Conservation (phyloP, 92 coral and sea anemone genomes). For the Montipora capitata region DNA sequence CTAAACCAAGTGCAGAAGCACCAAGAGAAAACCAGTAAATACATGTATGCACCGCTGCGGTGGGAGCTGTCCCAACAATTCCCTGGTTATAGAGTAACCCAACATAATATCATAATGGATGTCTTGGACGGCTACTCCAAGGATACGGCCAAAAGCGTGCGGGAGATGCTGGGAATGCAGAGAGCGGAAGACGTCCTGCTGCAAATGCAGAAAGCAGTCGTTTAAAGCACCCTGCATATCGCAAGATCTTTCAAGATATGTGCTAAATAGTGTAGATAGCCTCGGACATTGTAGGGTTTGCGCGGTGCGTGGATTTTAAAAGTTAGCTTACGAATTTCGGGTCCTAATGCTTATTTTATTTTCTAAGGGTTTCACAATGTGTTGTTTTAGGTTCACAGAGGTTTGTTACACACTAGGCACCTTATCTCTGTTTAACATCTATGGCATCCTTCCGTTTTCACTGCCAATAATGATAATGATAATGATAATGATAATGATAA, state of each 20-base stretch:
- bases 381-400: too few species aligned
- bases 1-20: slow-evolving; percentile 32
- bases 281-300: too few species aligned
- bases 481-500: too few species aligned
- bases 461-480: too few species aligned
- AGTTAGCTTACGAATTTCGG: too few species aligned
- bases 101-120: slow-evolving; percentile 29
- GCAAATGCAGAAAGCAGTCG: slow-evolving; percentile 1
- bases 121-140: slow-evolving; percentile 20
- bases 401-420: too few species aligned
- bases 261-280: not conserved
- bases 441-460: too few species aligned
- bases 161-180: not conserved
- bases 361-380: too few species aligned
- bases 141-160: not conserved
- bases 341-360: too few species aligned
- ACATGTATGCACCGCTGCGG: slow-evolving; percentile 39
- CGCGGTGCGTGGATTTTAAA: too few species aligned
- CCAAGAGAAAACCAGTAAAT: slow-evolving; percentile 33
- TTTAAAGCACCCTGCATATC: not conserved
- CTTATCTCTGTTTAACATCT: too few species aligned
- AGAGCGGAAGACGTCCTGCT: slow-evolving; percentile 11
- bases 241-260: slow-evolving; percentile 9
- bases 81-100: slow-evolving; percentile 8
- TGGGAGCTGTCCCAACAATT: slow-evolving; percentile 39